phyloP scores from a whole-genome alignment of 1,140 invertebrate genomes.

The Drosophila rufa region DNA sequence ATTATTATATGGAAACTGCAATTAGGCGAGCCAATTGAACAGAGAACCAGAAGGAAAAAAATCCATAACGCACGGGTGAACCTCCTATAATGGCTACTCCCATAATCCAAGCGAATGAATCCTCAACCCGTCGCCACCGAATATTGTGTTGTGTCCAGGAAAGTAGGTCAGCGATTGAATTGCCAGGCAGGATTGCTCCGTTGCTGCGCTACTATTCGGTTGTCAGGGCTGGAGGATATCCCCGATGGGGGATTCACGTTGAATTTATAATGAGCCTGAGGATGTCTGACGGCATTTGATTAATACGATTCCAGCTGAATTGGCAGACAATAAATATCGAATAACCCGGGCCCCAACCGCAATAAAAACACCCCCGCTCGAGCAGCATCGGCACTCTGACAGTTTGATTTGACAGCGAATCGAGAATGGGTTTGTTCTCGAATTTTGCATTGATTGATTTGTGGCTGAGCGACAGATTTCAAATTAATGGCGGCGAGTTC shows the following conservation, averaged over 20 bases:
- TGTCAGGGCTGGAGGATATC: constrained; percentile 48
- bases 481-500: constrained; percentile 31
- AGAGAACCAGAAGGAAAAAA: neutral
- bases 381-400: constrained; percentile 15
- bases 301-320: constrained; percentile 52
- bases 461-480: constrained; percentile 48
- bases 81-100: constrained; percentile 1
- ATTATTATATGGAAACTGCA: constrained; percentile 47
- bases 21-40: constrained; percentile 35
- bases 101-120: constrained; percentile 3
- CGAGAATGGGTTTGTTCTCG: constrained; percentile 20
- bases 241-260: constrained; percentile 30
- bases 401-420: constrained; percentile 56
- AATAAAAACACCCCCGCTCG: constrained; percentile 26
- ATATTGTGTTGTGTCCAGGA: constrained; percentile 35
- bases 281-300: constrained; percentile 50
- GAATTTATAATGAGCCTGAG: constrained; percentile 59
- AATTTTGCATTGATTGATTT: constrained; percentile 56
- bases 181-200: constrained; percentile 45
- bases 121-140: constrained; percentile 10
- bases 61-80: constrained; percentile 24
- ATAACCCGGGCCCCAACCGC: constrained; percentile 28
- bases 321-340: constrained; percentile 57
- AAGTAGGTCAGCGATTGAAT: constrained; percentile 77
- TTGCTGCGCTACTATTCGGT: constrained; percentile 48